phyloP scores from a whole-genome alignment of 2,113 vertebrate genomes.

The Rynchops niger region DNA sequence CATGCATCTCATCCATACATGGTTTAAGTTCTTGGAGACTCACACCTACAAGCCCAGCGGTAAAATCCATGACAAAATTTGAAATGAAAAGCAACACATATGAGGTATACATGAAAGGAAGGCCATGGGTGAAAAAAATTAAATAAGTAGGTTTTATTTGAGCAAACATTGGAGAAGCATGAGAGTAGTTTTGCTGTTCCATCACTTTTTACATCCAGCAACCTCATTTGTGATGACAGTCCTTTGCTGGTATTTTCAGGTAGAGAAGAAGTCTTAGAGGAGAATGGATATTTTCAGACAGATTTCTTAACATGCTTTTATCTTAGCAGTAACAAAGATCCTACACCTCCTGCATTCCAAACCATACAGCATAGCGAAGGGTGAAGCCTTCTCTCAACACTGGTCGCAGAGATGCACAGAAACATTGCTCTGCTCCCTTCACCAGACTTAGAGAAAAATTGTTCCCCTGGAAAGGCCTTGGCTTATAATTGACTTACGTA shows the following conservation, averaged over 20 bases:
- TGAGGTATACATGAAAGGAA: neutral
- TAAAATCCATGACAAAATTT: neutral
- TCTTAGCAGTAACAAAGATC: neutral
- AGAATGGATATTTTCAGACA: neutral
- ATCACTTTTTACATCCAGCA: neutral
- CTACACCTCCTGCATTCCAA: neutral
- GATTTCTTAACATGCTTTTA: neutral
- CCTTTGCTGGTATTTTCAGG: neutral
- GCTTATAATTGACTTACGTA: neutral
- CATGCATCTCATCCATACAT: neutral
- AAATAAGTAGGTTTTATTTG: neutral
- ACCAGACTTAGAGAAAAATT: neutral
- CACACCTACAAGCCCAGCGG: neutral
- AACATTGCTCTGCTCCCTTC: neutral
- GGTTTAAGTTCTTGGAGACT: neutral
- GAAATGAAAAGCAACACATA: neutral
- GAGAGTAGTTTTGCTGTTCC: neutral
- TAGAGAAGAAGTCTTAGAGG: neutral
- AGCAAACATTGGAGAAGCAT: neutral
- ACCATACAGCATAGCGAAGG: accelerated
- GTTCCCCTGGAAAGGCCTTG: neutral
- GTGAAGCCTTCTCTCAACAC: neutral
- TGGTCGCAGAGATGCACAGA: neutral
- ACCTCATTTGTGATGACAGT: neutral
- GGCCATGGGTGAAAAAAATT: neutral